Percentiles rank a stretch among this genome's conserved stretches.
phyloP scores from a whole-genome alignment of 2,113 vertebrate genomes.

The Oreochromis tanganicae region DNA sequence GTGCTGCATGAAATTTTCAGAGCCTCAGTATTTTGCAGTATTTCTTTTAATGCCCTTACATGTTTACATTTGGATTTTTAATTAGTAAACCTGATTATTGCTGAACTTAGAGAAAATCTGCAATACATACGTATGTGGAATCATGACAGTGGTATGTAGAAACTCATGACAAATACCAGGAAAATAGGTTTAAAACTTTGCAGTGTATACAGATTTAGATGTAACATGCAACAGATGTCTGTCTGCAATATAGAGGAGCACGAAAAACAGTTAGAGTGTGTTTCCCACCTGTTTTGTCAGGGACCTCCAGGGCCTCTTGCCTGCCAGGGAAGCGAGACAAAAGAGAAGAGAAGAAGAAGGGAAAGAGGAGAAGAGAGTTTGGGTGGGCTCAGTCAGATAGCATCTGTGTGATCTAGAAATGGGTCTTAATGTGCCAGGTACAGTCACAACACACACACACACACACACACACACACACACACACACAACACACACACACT shows the following conservation, averaged over 20 bases:
- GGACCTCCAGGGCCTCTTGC: conserved; percentile 84
- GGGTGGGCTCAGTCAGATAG: conserved; percentile 68
- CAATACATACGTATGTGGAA: not conserved
- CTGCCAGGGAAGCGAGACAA: conserved; percentile 71
- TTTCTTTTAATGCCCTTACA: not conserved
- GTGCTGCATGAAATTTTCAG: not conserved
- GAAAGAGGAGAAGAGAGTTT: conserved; percentile 59
- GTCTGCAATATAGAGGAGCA: not conserved
- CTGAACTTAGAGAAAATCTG: not conserved
- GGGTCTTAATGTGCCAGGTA: conserved; percentile 58
- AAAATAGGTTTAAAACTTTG: not conserved
- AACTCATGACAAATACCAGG: not conserved
- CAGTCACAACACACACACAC: conserved; percentile 57
- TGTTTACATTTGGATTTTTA: not conserved
- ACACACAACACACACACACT: conserved; percentile 21
- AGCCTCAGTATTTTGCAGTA: not conserved
- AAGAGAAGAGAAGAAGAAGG: conserved; percentile 41
- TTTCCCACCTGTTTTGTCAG: conserved; percentile 89
- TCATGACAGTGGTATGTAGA: not conserved
- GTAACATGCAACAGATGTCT: conserved; percentile 27
- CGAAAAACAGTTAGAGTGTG: conserved; percentile 24
- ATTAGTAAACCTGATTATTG: not conserved
- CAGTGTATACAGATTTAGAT: not conserved
- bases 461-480: not conserved
- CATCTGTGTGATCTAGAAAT: conserved; percentile 68